Base-by-base conservation (phyloP, 2,888 invertebrate genomes). In the Ochropacha duplaris region DNA sequence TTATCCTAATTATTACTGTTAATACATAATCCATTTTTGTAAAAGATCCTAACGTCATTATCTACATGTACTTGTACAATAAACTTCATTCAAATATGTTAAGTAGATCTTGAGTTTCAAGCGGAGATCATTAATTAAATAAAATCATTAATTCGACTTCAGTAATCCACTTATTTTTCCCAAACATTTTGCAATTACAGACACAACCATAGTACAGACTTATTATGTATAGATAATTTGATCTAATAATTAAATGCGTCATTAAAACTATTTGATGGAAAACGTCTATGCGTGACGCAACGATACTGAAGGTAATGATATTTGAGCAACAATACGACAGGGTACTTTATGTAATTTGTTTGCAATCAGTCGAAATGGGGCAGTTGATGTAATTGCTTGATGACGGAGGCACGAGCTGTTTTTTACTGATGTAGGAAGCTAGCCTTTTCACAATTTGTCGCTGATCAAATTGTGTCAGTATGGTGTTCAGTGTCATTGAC, bases 281-380 rank as follows among this genome's bases (percentile, higher is more conserved):
- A 52, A 34, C 12, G 1, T 22, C 14, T 4, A 52, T 22, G 19
- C 44, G 44, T 44, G 44, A 44, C 44, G 44, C 16, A 44, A 44
- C 44, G 36, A 36, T n/a, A 36, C 4, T 19, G 22, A 52, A 52
- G 52, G 19, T 31, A 24, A 50, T 26, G 19, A 34, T 66, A 62
- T 72, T 72, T 69, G 56, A 57, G 68, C 71, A 72, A 72, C 60
- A 54, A 22, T 22, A 44, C 60, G 50, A 51, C 55, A 55, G 58
- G 56, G 49, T 65, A 57, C 59, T 64, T 72, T 70, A 73, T 70
- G 66, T 70, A 71, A 73, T 55, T 58, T 49, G 55, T 39, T 56
- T 54, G 71, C 64, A 69, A 66, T 59, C 55, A 19, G 50, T 56
- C 26, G 60, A 64, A 65, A 57, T 61, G 57, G 62, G 52, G 54